Percentiles rank a stretch among this genome's conserved stretches.
phyloP scores from a whole-genome alignment of 2,113 vertebrate genomes.

The Narcine bancroftii region DNA sequence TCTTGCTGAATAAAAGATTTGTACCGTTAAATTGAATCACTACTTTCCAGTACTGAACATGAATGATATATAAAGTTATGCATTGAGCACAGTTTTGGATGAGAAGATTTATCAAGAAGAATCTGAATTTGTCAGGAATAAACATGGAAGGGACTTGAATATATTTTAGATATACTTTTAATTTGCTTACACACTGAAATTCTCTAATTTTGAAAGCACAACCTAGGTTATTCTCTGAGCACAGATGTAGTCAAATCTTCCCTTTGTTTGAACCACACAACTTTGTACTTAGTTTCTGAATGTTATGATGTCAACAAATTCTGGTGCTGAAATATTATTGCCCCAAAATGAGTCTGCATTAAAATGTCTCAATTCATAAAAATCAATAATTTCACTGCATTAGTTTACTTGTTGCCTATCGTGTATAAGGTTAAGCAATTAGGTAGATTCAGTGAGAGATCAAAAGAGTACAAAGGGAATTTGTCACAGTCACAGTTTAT shows the following conservation, averaged over 20 bases:
- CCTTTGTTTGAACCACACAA: neutral
- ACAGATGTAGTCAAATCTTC: neutral
- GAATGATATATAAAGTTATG: neutral
- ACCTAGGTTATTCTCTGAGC: neutral
- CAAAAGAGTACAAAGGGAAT: conserved; percentile 13
- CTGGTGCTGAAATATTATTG: conserved; percentile 16
- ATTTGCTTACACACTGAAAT: neutral
- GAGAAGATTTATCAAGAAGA: neutral
- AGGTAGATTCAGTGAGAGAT: conserved; percentile 27
- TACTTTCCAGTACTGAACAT: no score
- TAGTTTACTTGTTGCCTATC: neutral
- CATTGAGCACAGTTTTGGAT: neutral
- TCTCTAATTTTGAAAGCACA: neutral
- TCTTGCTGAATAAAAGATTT: no score
- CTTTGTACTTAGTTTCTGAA: neutral
- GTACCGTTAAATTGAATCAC: no score
- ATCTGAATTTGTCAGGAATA: no score
- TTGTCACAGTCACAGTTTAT: conserved; percentile 34
- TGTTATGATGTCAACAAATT: neutral
- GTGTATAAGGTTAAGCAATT: conserved; percentile 20
- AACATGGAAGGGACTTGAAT: neutral
- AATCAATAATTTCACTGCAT: neutral
- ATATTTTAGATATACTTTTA: neutral
- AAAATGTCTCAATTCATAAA: conserved; percentile 12
- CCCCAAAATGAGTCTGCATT: neutral